Conservation (phyloP, 2,113 vertebrate species). For the Camelus dromedarius region DNA sequence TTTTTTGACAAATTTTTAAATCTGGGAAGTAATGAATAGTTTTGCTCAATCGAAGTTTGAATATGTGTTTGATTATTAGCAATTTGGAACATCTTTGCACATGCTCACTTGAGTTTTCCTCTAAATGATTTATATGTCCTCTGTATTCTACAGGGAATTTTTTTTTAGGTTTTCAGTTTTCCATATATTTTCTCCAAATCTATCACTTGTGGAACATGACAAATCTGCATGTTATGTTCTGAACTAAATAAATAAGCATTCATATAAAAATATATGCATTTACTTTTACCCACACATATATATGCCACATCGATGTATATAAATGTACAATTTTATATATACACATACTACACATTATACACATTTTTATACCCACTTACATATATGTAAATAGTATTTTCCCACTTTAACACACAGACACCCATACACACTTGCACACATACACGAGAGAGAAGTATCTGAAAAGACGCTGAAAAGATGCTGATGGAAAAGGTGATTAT, state of each 20-base stretch:
- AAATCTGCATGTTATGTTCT: background rate
- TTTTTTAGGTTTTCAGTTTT: background rate
- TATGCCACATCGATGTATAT: background rate
- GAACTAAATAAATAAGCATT: background rate
- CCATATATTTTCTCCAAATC: background rate
- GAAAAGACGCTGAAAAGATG: background rate
- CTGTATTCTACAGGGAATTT: background rate
- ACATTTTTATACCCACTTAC: background rate
- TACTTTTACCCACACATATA: background rate
- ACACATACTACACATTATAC: background rate
- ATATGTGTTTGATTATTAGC: background rate
- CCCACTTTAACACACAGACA: background rate
- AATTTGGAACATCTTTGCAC: background rate
- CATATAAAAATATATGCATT: background rate
- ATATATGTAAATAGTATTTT: background rate
- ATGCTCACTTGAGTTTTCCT: background rate
- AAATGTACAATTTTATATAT: background rate
- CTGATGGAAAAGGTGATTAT: background rate
- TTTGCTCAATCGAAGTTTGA: background rate
- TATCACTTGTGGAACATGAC: background rate
- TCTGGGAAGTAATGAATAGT: background rate
- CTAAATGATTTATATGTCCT: background rate
- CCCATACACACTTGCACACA: background rate
- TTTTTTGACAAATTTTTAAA: background rate
- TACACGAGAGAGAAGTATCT: background rate